phyloP scores from a whole-genome alignment of 1,140 invertebrate genomes.

The Drosophila hydei region DNA sequence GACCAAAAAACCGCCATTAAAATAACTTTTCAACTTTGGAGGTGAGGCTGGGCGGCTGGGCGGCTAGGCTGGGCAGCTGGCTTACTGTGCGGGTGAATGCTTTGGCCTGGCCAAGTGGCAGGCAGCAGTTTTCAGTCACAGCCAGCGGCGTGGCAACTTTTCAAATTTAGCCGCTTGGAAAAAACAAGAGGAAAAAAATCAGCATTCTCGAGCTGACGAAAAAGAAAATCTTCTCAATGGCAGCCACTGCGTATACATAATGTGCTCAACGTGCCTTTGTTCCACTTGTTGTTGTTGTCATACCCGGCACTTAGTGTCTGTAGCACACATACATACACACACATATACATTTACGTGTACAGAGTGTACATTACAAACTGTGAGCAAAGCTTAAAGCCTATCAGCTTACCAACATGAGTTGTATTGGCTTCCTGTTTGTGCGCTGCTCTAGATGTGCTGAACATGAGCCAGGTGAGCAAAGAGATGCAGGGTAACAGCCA shows the following conservation, averaged over 20 bases:
- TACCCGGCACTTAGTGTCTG: neutral
- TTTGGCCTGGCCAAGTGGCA: constrained; percentile 4
- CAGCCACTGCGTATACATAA: constrained; percentile 32
- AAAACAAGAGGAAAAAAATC: constrained; percentile 1
- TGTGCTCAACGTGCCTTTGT: constrained; percentile 18
- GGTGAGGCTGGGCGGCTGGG: neutral
- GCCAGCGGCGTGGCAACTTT: constrained; percentile 54
- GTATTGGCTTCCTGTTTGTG: too few relatives aligned
- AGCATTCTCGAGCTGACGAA: too few relatives aligned
- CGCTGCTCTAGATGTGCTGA: too few relatives aligned
- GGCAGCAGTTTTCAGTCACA: neutral
- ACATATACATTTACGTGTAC: too few relatives aligned
- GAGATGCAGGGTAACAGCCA: neutral
- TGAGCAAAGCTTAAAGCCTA: too few relatives aligned
- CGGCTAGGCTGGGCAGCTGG: neutral
- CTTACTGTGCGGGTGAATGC: neutral
- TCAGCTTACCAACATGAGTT: too few relatives aligned
- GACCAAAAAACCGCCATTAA: constrained; percentile 59
- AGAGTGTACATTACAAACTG: too few relatives aligned
- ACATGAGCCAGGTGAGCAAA: too few relatives aligned
- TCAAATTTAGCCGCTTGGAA: constrained; percentile 55
- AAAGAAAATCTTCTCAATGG: too few relatives aligned
- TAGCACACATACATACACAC: too few relatives aligned
- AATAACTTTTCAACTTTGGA: constrained; percentile 62
- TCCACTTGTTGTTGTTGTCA: constrained; percentile 1